Base-by-base conservation (phyloP, 2,888 invertebrate genomes). In the Machimus rusticus region DNA sequence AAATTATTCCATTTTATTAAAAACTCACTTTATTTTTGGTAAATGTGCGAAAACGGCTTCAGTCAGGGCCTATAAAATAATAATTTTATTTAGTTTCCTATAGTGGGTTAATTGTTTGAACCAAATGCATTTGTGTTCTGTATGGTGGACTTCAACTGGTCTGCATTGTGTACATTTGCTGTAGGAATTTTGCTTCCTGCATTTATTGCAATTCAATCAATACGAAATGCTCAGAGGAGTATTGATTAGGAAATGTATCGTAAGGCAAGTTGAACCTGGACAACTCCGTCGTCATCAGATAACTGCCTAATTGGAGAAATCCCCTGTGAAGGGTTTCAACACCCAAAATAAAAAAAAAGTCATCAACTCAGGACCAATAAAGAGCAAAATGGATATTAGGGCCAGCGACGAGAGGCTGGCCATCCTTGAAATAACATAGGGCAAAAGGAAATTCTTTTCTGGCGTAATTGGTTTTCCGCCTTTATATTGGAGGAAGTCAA, bases 401-500 rank as follows among this genome's bases (percentile, higher is more conserved):
- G 31, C 51, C 51, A 57, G n/a, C 14, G 16, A 79, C 55, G 31
- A 57, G n/a, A 82, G n/a, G 55, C 19, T 82, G 9, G 8, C 31
- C 34, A 82, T 57, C 34, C 55, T 55, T 39, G n/a, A 82, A 82
- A 55, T 82, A 82, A 82, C 55, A 34, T 31, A 57, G n/a, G 82
- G 79, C 37, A 74, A 39, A 74, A 74, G 74, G 28, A 85, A 85
- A 86, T 86, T 86, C 51, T 51, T 86, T 76, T 76, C 76, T 31
- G 28, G 28, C 51, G 51, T 86, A 86, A 76, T 86, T 76, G 76
- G 86, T 86, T 74, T 78, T 78, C 79, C 57, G 77, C 57, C 66
- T 87, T 84, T 74, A 82, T 43, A 85, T 87, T n/a, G 87, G 46
- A 85, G 87, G 78, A 85, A 85, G 85, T 87, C 76, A 85, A 87